phyloP scores from a whole-genome alignment of 2,888 invertebrate species.

The Eudemis profundana region DNA sequence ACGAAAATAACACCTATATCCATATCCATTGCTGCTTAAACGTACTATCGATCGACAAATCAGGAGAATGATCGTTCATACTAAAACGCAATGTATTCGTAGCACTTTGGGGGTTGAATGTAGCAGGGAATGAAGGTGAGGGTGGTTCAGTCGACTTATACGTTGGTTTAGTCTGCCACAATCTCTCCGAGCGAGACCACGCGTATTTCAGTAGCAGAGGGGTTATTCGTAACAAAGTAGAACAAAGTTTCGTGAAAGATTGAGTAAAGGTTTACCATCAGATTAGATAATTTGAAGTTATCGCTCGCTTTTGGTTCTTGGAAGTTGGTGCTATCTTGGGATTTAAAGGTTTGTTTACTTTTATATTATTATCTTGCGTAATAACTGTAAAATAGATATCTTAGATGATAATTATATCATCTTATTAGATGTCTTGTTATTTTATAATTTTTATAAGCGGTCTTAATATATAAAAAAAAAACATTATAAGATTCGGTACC shows the following conservation, averaged over 20 bases:
- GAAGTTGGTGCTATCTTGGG: slow-evolving; percentile 48
- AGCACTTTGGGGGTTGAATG: background rate
- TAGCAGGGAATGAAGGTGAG: background rate
- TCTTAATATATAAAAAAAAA: too few relatives aligned
- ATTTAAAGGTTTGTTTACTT: slow-evolving; percentile 48
- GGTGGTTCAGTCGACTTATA: slow-evolving; percentile 29
- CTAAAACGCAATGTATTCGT: slow-evolving; percentile 54
- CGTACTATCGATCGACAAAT: background rate
- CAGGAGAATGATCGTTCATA: background rate
- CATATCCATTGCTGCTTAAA: slow-evolving; percentile 51
- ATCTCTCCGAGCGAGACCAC: slow-evolving; percentile 52
- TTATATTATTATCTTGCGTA: background rate
- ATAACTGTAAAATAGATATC: too few relatives aligned
- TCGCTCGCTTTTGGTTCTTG: background rate
- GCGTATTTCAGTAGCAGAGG: slow-evolving; percentile 49
- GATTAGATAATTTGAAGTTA: slow-evolving; percentile 49
- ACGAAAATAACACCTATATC: background rate
- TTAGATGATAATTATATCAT: too few relatives aligned
- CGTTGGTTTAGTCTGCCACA: slow-evolving; percentile 57
- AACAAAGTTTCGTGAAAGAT: slow-evolving; percentile 67
- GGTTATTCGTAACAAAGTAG: slow-evolving; percentile 54
- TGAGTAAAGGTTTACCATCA: slow-evolving; percentile 55
- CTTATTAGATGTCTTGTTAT: background rate
- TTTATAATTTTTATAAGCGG: background rate
- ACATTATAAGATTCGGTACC: too few relatives aligned